Conservation (phyloP, 2,888 invertebrate species). For the Drosophila neoperkinsi region DNA sequence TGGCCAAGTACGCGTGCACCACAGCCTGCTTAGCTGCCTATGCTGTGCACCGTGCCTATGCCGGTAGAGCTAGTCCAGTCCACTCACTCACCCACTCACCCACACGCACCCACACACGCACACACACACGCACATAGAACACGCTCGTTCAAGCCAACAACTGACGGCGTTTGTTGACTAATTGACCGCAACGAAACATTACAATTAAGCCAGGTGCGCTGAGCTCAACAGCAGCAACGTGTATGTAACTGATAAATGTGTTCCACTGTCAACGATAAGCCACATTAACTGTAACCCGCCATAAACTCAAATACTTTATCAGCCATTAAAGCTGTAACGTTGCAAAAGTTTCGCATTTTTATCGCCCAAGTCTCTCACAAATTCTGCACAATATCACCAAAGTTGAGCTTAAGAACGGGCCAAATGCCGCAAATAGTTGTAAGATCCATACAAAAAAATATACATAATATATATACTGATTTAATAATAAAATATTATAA, state of each 20-base stretch:
- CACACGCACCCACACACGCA: not conserved
- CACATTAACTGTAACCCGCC: conserved; percentile 16
- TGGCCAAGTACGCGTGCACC: conserved; percentile 31
- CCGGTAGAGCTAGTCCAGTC: conserved; percentile 9
- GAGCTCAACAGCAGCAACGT: not conserved
- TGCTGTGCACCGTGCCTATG: conserved; percentile 11
- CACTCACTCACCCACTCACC: conserved; percentile 1
- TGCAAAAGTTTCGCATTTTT: conserved; percentile 6
- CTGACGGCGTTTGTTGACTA: conserved; percentile 37
- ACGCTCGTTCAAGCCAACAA: conserved; percentile 35
- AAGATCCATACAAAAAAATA: too few species aligned
- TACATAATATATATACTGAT: too few species aligned
- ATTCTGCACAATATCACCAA: not conserved
- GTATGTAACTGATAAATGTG: conserved; percentile 37
- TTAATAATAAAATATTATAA: not conserved
- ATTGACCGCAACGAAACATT: conserved; percentile 52
- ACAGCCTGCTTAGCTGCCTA: not conserved
- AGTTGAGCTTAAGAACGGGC: not conserved
- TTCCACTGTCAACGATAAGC: not conserved
- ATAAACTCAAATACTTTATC: conserved; percentile 23
- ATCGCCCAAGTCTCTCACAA: conserved; percentile 3
- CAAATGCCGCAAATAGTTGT: too few species aligned
- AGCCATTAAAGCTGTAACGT: conserved; percentile 7
- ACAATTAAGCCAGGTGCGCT: conserved; percentile 56
- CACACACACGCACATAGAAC: not conserved